Conservation (phyloP, 1,140 invertebrate species). For the Polyergus mexicanus region DNA sequence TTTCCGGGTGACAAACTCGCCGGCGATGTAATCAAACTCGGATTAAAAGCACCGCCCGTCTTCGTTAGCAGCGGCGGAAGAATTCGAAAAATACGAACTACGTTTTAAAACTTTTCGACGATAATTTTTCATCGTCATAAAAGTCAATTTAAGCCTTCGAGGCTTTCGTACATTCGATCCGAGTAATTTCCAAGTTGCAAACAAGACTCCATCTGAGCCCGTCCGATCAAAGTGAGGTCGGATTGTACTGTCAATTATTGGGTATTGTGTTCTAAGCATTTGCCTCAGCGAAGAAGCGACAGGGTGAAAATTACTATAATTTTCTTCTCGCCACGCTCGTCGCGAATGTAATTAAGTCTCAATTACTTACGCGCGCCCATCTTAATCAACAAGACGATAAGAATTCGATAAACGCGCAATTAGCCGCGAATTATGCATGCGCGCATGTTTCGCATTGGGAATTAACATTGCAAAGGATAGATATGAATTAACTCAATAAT, state of each 20-base stretch:
- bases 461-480: neutral
- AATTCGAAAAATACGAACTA: slow-evolving; percentile 41
- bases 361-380: slow-evolving; percentile 47
- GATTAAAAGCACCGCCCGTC: slow-evolving; percentile 43
- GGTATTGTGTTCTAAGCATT: slow-evolving; percentile 12
- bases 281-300: slow-evolving; percentile 10
- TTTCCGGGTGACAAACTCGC: slow-evolving; percentile 41
- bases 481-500: slow-evolving; percentile 17
- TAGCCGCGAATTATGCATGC: neutral
- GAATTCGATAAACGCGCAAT: slow-evolving; percentile 28
- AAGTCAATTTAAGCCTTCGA: slow-evolving; percentile 42
- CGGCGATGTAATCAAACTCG: slow-evolving; percentile 38
- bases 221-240: slow-evolving; percentile 20
- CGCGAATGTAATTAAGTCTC: slow-evolving; percentile 47
- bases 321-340: slow-evolving; percentile 21
- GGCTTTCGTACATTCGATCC: slow-evolving; percentile 12
- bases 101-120: slow-evolving; percentile 39
- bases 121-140: slow-evolving; percentile 51
- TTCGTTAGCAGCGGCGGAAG: slow-evolving; percentile 37
- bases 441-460: neutral
- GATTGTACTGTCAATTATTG: slow-evolving; percentile 49
- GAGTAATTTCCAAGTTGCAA: slow-evolving; percentile 40
- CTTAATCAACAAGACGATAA: slow-evolving; percentile 48
- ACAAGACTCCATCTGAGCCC: slow-evolving; percentile 11
- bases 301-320: slow-evolving; percentile 45